These are phyloP conservation scores for Apogon hyalosoma DNA, from an alignment of 2,797 vertebrate species.

Conservation along the genomic window DNA sequence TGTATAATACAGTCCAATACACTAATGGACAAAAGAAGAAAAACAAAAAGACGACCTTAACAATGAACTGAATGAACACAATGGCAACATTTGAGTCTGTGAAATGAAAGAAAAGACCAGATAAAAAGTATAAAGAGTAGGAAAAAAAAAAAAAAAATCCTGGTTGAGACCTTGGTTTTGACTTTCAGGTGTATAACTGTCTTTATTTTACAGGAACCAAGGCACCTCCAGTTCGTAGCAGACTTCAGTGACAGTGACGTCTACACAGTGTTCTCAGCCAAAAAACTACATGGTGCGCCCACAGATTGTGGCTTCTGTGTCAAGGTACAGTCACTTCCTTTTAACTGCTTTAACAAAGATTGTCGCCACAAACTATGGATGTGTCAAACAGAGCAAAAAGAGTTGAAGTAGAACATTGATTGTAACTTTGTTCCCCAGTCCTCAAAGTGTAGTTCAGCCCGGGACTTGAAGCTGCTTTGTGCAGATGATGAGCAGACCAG, in stretches of 20 bases:
- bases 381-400: conserved; percentile 17
- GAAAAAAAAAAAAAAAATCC: no score
- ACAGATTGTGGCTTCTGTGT: conserved; percentile 94
- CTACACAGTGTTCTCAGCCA: conserved; percentile 90
- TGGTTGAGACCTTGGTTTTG: no score
- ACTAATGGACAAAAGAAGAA: no score
- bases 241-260: conserved; percentile 94
- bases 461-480: conserved; percentile 96
- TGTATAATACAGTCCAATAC: no score
- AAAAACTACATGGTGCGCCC: conserved; percentile 91
- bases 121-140: no score
- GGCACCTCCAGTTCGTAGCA: conserved; percentile 96
- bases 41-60: no score
- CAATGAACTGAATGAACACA: no score
- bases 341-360: background rate
- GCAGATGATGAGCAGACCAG: conserved; percentile 95
- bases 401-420: conserved; percentile 32
- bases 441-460: conserved; percentile 89
- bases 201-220: conserved; percentile 88
- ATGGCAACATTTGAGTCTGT: no score
- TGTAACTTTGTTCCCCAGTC: conserved; percentile 84
- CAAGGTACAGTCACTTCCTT: conserved; percentile 85
- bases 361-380: background rate
- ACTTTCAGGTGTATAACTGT: background rate
- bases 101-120: no score